These are phyloP conservation scores for Cotesia typhae DNA, from an alignment of 1,140 invertebrate species.

Conservation along the genomic window DNA sequence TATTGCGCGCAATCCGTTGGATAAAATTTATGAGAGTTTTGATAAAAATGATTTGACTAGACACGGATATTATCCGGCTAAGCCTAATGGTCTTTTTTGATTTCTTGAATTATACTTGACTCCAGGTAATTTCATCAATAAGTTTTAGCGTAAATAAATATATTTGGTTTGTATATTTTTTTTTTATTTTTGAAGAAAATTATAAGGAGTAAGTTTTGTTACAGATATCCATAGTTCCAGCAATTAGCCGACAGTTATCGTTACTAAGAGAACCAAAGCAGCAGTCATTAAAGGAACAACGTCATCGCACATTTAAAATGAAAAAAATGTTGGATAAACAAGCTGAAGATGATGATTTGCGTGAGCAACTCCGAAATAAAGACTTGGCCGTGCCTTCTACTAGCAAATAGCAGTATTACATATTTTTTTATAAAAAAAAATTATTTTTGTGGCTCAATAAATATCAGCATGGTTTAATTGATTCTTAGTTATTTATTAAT, in stretches of 20 bases:
- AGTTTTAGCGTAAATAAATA: conserved; percentile 22
- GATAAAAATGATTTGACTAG: conserved; percentile 47
- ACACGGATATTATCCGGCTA: conserved; percentile 61
- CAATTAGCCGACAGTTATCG: conserved; percentile 57
- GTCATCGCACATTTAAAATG: conserved; percentile 50
- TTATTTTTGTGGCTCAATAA: neutral
- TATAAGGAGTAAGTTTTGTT: neutral
- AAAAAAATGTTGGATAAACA: conserved; percentile 51
- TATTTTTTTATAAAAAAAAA: neutral
- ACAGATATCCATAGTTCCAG: conserved; percentile 59
- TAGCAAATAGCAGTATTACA: conserved; percentile 14
- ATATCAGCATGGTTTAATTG: neutral
- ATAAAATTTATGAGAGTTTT: conserved; percentile 53
- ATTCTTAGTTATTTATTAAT: conserved; percentile 14
- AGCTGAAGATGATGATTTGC: conserved; percentile 42
- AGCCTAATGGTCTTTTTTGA: conserved; percentile 50
- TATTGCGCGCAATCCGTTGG: conserved; percentile 61
- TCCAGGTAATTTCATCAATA: conserved; percentile 16
- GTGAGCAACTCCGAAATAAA: conserved; percentile 43
- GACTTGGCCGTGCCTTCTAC: conserved; percentile 37
- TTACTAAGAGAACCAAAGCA: conserved; percentile 32
- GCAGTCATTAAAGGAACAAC: conserved; percentile 5
- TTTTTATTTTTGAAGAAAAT: conserved; percentile 5
- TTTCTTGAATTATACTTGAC: no score
- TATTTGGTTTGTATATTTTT: neutral